These are phyloP conservation scores for Chrysomallon squamiferum DNA, from an alignment of 1,140 invertebrate species.

Conservation along the genomic window DNA sequence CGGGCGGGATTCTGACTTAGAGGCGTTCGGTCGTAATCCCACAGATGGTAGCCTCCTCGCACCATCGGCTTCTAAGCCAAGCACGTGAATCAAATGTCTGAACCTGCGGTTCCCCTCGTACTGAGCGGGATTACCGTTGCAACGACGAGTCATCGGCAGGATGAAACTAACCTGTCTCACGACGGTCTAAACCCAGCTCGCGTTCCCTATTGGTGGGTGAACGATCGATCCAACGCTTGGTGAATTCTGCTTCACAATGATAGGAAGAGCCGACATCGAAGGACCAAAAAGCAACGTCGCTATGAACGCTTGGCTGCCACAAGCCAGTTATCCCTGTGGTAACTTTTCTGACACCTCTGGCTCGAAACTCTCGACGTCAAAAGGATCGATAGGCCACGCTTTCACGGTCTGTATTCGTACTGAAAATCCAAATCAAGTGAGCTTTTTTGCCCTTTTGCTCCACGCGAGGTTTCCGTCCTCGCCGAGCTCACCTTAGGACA, in stretches of 20 bases:
- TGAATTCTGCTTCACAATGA: constrained; percentile 86
- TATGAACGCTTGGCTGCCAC: constrained; percentile 85
- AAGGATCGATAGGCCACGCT: constrained; percentile 75
- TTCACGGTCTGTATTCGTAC: constrained; percentile 80
- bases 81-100: constrained; percentile 76
- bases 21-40: constrained; percentile 85
- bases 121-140: constrained; percentile 68
- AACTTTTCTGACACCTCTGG: constrained; percentile 85
- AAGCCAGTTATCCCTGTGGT: constrained; percentile 86
- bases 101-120: constrained; percentile 69
- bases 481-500: constrained; percentile 84
- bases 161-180: constrained; percentile 84
- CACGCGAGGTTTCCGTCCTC: constrained; percentile 84
- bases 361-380: constrained; percentile 76
- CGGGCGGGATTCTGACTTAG: constrained; percentile 68
- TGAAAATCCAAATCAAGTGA: constrained; percentile 78
- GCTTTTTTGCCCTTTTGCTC: constrained; percentile 79
- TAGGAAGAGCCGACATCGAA: constrained; percentile 87
- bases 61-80: constrained; percentile 69
- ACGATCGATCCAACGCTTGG: constrained; percentile 85
- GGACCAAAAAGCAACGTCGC: constrained; percentile 84
- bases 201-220: constrained; percentile 78
- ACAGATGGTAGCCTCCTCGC: constrained; percentile 78
- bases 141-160: constrained; percentile 65
- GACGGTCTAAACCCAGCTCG: constrained; percentile 82